phyloP scores from a whole-genome alignment of 2,888 invertebrate species.

The Lamellibrachia satsuma region DNA sequence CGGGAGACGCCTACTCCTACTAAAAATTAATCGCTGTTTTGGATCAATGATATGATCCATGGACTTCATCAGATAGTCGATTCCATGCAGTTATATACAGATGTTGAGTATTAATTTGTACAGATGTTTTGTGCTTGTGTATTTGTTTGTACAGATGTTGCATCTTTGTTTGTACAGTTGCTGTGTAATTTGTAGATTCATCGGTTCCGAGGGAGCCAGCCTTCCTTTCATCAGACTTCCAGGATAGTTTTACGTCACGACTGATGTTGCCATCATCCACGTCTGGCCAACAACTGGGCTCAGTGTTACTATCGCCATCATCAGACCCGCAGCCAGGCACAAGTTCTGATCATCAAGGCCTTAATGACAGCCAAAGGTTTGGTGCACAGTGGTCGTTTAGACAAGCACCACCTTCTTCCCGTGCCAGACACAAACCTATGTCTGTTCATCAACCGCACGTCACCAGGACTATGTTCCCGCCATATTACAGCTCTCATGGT shows the following conservation, averaged over 20 bases:
- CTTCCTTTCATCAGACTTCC: conserved; percentile 6
- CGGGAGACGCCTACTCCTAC: too few relatives aligned
- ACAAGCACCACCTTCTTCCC: not conserved
- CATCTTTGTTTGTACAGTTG: too few relatives aligned
- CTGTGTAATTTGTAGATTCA: not conserved
- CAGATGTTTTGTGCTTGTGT: not conserved
- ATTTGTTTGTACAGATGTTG: not conserved
- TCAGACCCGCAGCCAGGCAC: not conserved
- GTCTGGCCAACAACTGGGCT: not conserved
- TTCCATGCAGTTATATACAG: too few relatives aligned
- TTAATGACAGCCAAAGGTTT: not conserved
- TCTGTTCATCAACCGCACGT: not conserved
- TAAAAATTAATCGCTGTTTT: too few relatives aligned
- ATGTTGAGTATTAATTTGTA: too few relatives aligned
- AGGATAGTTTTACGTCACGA: not conserved
- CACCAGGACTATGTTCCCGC: not conserved
- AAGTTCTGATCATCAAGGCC: not conserved
- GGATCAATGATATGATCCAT: too few relatives aligned
- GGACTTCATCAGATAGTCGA: too few relatives aligned
- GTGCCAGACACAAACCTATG: not conserved
- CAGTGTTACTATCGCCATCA: not conserved
- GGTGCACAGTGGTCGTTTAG: not conserved
- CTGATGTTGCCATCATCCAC: not conserved
- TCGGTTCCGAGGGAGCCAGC: not conserved
- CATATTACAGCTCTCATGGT: not conserved